Evolutionary conservation across 2,113 vertebrate genomes (phyloP).

Genomic region (Macrotus californicus): DNA sequence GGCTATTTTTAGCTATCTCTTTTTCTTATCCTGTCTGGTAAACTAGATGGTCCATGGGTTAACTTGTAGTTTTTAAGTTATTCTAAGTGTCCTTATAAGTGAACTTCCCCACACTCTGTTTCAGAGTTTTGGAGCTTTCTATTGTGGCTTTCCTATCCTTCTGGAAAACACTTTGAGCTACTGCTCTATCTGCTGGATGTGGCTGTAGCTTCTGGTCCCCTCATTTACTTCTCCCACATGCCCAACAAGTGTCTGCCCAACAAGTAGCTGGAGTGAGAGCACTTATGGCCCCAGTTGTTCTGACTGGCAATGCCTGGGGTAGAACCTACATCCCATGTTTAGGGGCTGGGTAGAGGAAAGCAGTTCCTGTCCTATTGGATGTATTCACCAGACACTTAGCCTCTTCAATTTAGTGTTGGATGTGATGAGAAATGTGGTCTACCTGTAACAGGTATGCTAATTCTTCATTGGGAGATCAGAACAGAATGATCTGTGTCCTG

Average conservation of each 20-base stretch:
- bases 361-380: neutral
- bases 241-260: neutral
- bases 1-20: neutral
- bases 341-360: neutral
- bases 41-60: neutral
- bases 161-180: neutral
- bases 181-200: fast-evolving
- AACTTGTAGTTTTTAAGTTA: neutral
- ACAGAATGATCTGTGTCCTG: fast-evolving
- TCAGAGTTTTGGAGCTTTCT: neutral
- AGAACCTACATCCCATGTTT: neutral
- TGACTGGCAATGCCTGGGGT: fast-evolving
- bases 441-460: fast-evolving
- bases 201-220: neutral
- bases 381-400: no score
- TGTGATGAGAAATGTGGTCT: neutral
- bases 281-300: fast-evolving
- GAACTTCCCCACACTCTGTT: neutral
- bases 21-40: neutral
- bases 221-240: neutral
- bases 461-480: neutral
- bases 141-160: neutral
- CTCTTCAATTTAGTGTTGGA: neutral
- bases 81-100: neutral
- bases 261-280: neutral